Base-by-base conservation (phyloP, 2,888 invertebrate species). In the Diloba caeruleocephala region DNA sequence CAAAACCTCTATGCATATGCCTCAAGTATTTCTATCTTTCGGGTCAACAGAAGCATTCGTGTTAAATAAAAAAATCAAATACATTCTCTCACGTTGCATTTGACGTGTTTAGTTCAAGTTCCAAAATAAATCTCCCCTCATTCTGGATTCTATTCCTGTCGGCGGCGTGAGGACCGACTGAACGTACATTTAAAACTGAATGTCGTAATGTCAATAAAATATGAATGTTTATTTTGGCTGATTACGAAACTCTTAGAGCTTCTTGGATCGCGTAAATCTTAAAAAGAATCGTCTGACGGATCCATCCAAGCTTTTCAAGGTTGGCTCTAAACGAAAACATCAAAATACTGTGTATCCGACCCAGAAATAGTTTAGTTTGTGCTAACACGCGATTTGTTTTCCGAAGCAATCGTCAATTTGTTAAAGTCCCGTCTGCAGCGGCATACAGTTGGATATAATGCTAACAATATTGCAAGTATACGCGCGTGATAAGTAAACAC, bases 171-270 rank as follows among this genome's bases (percentile, higher is more conserved):
- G 76, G 79, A 79, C 71, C 72, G 75, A 72, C 70, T 75, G 76
- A 81, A 74, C 78, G 70, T 74, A 79, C 82, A 81, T 81, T 85
- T 81, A 78, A 83, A 86, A 79, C 83, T 77, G 77, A 85, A 85
- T 91, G 90, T 92, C 89, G 90, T 90, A 92, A 92, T 87, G 86
- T 88, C 88, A 90, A 92, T 92, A 90, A 91, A 90, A 89, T 89
- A 89, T 89, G 83, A 86, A 87, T 78, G 87, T 89, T 91, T 93
- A 93, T 93, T 92, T 91, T 88, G 80, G 86, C 82, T 76, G 88
- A 88, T 92, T 92, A 90, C 89, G 89, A 91, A 89, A 92, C 84
- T 78, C 83, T 83, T 81, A 84, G 79, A 79, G 74, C 74, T 76
- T 76, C 73, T 81, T 77, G 79, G 79, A 82, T 84, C 81, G 74